Evolutionary conservation across 2,888 invertebrate genomes (phyloP).

Genomic region (Scotopteryx bipunctaria): DNA sequence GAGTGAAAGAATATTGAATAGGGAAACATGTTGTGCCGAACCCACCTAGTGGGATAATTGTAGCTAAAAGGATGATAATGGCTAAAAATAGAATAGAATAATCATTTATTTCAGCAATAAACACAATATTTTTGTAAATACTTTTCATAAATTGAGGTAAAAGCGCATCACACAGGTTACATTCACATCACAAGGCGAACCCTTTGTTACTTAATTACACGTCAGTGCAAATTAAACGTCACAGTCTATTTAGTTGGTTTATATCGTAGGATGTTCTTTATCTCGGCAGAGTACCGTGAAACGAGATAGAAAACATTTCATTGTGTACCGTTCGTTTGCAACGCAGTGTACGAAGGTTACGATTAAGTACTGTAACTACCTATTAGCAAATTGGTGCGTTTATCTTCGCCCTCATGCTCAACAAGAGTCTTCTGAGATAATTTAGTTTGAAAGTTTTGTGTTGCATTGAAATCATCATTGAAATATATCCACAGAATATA

Average conservation of each 20-base stretch:
- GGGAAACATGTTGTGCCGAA: too few species aligned
- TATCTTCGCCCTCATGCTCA: not conserved
- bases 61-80: too few species aligned
- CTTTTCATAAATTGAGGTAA: slow-evolving; percentile 11
- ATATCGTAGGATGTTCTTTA: slow-evolving; percentile 44
- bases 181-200: slow-evolving; percentile 17
- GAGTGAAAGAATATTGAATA: too few species aligned
- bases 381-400: slow-evolving; percentile 32
- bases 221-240: slow-evolving; percentile 37
- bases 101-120: too few species aligned
- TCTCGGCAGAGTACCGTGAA: slow-evolving; percentile 35
- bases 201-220: slow-evolving; percentile 36
- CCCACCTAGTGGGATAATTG: too few species aligned
- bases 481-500: too few species aligned
- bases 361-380: slow-evolving; percentile 26
- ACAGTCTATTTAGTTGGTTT: slow-evolving; percentile 53
- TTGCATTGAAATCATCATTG: too few species aligned
- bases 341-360: slow-evolving; percentile 33
- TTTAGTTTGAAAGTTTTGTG: too few species aligned
- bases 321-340: slow-evolving; percentile 31
- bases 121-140: too few species aligned
- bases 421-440: too few species aligned
- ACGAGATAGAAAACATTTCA: slow-evolving; percentile 40
- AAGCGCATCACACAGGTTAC: not conserved
- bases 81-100: too few species aligned